phyloP scores from a whole-genome alignment of 2,888 invertebrate genomes.

The Elmis aenea region DNA sequence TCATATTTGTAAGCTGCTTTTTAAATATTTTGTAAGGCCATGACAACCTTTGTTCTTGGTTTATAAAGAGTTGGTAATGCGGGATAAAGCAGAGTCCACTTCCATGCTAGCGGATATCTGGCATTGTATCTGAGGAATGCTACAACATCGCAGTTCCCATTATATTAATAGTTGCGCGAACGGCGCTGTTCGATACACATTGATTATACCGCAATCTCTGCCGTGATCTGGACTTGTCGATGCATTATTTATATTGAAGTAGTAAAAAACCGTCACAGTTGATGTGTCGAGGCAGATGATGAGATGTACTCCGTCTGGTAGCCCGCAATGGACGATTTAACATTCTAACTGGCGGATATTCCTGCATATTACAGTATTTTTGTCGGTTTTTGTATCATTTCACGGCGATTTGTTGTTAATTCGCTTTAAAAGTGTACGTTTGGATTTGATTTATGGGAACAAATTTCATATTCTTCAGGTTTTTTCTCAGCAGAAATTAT shows the following conservation, averaged over 20 bases:
- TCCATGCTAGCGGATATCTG: no score
- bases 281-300: slow-evolving; percentile 14
- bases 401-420: no score
- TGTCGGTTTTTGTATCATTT: no score
- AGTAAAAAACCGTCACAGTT: slow-evolving; percentile 18
- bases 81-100: no score
- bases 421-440: no score
- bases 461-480: no score
- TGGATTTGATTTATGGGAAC: no score
- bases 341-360: slow-evolving; percentile 14
- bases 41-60: no score
- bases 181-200: slow-evolving; percentile 25
- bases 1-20: no score
- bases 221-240: slow-evolving; percentile 18
- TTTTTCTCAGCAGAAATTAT: no score
- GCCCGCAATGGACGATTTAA: slow-evolving; percentile 15
- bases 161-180: slow-evolving; percentile 27
- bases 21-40: no score
- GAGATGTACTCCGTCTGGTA: slow-evolving; percentile 12
- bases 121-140: slow-evolving; percentile 26
- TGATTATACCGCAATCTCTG: slow-evolving; percentile 24
- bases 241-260: slow-evolving; percentile 24
- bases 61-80: no score
- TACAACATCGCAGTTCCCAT: slow-evolving; percentile 24
- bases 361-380: not conserved